phyloP scores from a whole-genome alignment of 2,113 vertebrate species.

The Mirza zaza region DNA sequence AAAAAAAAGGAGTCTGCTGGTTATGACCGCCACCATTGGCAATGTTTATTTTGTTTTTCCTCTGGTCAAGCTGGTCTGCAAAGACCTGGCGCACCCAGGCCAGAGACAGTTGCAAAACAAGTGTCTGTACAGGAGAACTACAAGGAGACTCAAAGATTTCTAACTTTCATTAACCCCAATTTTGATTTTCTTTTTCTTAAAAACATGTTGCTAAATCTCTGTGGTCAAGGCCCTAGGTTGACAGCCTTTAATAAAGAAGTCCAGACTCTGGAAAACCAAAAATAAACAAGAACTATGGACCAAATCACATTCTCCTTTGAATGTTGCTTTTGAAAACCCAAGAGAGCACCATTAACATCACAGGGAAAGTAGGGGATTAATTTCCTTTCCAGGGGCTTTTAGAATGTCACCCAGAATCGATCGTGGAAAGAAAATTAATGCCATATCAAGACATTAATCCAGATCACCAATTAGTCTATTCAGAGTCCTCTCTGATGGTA shows the following conservation, averaged over 20 bases:
- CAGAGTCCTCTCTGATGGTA: background rate
- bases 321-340: conserved; percentile 37
- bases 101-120: conserved; percentile 74
- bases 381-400: conserved; percentile 1
- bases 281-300: conserved; percentile 54
- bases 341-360: background rate
- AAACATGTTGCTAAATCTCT: conserved; percentile 53
- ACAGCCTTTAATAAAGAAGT: conserved; percentile 63
- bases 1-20: conserved; percentile 35
- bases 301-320: conserved; percentile 53
- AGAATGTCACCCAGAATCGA: background rate
- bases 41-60: conserved; percentile 61
- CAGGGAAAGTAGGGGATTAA: conserved; percentile 26
- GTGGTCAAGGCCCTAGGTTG: conserved; percentile 40
- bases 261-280: conserved; percentile 60
- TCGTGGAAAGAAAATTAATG: background rate
- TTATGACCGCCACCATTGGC: background rate
- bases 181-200: conserved; percentile 49
- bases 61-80: conserved; percentile 51
- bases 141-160: conserved; percentile 39
- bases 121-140: conserved; percentile 49
- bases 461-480: background rate
- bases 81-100: conserved; percentile 62
- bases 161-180: conserved; percentile 46
- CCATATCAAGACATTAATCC: background rate